Percentiles rank a stretch among this genome's conserved stretches.
Evolutionary conservation across 2,888 invertebrate species (phyloP).

Genomic region (Vanessa cardui): DNA sequence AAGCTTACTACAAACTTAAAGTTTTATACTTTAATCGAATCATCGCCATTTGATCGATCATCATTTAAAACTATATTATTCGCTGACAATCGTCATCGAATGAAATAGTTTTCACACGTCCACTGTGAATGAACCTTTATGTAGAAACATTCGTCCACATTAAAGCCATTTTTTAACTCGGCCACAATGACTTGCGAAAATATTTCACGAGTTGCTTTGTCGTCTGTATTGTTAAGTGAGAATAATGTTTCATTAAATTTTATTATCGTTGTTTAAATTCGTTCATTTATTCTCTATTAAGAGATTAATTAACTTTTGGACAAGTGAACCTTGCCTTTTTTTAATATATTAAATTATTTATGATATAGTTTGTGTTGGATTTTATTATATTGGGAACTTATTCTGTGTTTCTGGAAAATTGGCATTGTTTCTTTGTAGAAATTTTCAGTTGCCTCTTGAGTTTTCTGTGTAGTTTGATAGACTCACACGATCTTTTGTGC

Average conservation of each 20-base stretch:
- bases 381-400: no score
- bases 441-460: no score
- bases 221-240: conserved; percentile 23
- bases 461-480: no score
- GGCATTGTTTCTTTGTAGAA: no score
- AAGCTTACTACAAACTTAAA: no score
- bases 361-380: no score
- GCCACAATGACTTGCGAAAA: conserved; percentile 19
- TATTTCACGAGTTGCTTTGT: conserved; percentile 22
- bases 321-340: neutral
- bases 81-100: neutral
- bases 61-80: neutral
- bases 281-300: neutral
- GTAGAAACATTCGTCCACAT: conserved; percentile 30
- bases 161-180: conserved; percentile 33
- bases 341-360: no score
- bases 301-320: neutral
- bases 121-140: conserved; percentile 12
- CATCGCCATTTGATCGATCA: no score
- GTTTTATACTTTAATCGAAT: no score
- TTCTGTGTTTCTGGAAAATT: no score
- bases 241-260: neutral
- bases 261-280: neutral
- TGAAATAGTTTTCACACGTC: conserved; percentile 1
- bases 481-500: no score